These are phyloP conservation scores for Drosophila koepferae DNA, from an alignment of 2,888 invertebrate species.

Conservation along the genomic window DNA sequence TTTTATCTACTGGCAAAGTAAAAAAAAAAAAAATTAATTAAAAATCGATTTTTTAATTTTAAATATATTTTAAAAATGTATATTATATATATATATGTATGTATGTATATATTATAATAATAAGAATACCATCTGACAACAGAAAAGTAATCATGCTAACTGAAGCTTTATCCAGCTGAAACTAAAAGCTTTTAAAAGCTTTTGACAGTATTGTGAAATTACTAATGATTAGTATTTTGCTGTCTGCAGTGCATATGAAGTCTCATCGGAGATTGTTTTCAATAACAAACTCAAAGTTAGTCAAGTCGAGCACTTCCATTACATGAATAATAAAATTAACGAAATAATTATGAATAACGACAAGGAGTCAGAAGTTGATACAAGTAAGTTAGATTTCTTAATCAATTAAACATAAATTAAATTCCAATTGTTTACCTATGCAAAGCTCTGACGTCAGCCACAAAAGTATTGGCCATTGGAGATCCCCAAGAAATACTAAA, in stretches of 20 bases:
- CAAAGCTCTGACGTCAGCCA: neutral
- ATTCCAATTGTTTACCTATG: neutral
- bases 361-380: neutral
- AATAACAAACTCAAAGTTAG: neutral
- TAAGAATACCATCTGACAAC: neutral
- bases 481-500: neutral
- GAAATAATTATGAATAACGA: neutral
- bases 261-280: neutral
- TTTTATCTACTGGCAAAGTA: too few species aligned
- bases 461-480: slow-evolving; percentile 8
- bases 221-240: neutral
- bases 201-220: neutral
- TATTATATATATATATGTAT: too few species aligned
- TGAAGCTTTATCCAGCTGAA: neutral
- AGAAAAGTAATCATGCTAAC: neutral
- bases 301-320: too few species aligned
- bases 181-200: neutral
- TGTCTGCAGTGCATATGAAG: neutral
- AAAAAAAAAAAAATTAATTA: too few species aligned
- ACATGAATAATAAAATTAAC: too few species aligned
- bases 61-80: too few species aligned
- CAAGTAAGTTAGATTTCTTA: neutral
- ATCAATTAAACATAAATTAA: neutral
- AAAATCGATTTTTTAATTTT: too few species aligned
- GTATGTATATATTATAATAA: too few species aligned